These are phyloP conservation scores for Panthera leo DNA, from an alignment of 2,113 vertebrate genomes.

Conservation along the genomic window DNA sequence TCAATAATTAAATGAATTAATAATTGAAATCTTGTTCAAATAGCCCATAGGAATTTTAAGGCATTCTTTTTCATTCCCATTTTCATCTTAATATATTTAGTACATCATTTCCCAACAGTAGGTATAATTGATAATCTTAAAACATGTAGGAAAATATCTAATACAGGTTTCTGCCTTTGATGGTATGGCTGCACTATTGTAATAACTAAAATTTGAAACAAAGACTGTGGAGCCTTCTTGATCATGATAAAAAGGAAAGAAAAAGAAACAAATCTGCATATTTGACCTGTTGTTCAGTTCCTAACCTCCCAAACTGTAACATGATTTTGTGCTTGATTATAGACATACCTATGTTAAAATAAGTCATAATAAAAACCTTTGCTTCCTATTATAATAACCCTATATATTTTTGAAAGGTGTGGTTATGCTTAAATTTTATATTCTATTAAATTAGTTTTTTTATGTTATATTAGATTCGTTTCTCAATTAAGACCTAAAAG, in stretches of 20 bases:
- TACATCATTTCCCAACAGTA: not conserved
- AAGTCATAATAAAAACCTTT: not conserved
- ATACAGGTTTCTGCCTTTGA: not conserved
- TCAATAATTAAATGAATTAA: conserved; percentile 46
- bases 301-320: not conserved
- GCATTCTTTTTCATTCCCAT: conserved; percentile 33
- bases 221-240: not conserved
- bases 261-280: not conserved
- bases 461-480: not conserved
- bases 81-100: conserved; percentile 25
- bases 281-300: not conserved
- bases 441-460: not conserved
- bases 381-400: not conserved
- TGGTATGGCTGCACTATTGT: not conserved
- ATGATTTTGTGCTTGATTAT: not conserved
- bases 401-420: not conserved
- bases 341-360: not conserved
- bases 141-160: not conserved
- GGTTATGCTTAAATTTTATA: not conserved
- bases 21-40: conserved; percentile 45
- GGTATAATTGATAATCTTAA: not conserved
- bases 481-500: not conserved
- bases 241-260: not conserved
- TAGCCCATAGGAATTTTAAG: conserved; percentile 34
- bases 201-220: conserved; percentile 10